Evolutionary conservation across 1,140 invertebrate genomes (phyloP).

Genomic region (Pectinophora gossypiella): DNA sequence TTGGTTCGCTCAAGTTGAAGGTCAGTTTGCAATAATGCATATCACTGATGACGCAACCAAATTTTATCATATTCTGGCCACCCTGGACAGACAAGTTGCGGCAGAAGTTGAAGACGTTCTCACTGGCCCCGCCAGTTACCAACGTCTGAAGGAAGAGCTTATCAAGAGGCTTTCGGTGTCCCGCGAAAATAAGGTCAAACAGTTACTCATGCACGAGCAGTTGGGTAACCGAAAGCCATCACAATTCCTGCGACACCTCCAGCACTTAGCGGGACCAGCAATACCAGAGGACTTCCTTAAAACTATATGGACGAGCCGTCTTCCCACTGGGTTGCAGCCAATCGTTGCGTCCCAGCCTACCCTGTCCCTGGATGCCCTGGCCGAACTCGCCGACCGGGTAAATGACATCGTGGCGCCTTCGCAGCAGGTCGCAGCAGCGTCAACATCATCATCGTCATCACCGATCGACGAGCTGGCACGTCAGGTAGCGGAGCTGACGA

Average conservation of each 20-base stretch:
- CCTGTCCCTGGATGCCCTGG: not conserved
- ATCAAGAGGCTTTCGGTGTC: not conserved
- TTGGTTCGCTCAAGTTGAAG: not conserved
- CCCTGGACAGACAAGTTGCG: not conserved
- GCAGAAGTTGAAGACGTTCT: not conserved
- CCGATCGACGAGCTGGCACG: not conserved
- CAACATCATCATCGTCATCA: not conserved
- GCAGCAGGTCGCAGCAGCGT: not conserved
- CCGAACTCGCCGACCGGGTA: not conserved
- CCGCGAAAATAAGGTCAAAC: not conserved
- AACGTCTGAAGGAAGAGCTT: not conserved
- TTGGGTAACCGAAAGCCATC: not conserved
- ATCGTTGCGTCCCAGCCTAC: not conserved
- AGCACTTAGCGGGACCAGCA: not conserved
- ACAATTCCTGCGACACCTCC: not conserved
- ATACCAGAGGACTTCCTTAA: not conserved
- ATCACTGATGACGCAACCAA: not conserved
- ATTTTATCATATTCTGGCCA: not conserved
- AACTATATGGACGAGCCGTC: not conserved
- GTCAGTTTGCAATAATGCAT: not conserved
- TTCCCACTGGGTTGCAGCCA: not conserved
- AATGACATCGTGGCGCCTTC: not conserved
- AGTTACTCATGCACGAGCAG: not conserved
- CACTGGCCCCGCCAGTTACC: not conserved
- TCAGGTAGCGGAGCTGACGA: not conserved